Percentiles rank a stretch among this genome's conserved stretches.
phyloP scores from a whole-genome alignment of 2,113 vertebrate genomes.

The Antennarius striatus region DNA sequence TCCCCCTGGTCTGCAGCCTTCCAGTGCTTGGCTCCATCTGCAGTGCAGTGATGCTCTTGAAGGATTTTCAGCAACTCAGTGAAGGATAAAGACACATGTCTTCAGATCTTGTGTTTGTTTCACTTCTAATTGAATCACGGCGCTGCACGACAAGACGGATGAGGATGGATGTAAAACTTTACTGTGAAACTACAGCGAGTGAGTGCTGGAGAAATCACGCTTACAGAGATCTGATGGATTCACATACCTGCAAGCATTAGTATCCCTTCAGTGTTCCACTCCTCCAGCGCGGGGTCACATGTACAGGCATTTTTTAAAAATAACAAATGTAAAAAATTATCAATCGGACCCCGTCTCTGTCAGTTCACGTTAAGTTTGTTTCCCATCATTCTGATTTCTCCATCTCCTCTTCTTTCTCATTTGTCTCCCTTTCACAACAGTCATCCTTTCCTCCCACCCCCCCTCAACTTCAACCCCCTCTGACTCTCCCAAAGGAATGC shows the following conservation, averaged over 20 bases:
- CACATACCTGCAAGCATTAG: no score
- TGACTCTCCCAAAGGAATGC: slow-evolving; percentile 58
- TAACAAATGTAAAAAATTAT: no score
- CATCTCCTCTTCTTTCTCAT: slow-evolving; percentile 1
- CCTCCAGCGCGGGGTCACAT: no score
- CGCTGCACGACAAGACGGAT: slow-evolving; percentile 3
- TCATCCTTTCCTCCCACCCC: slow-evolving; percentile 26
- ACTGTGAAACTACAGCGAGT: not conserved
- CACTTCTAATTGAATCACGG: slow-evolving; percentile 22
- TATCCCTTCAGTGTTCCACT: no score
- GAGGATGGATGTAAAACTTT: slow-evolving; percentile 4
- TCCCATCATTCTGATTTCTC: slow-evolving; percentile 27
- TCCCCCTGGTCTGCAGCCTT: not conserved
- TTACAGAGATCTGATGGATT: slow-evolving; percentile 36
- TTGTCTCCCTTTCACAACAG: not conserved
- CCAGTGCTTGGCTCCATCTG: not conserved
- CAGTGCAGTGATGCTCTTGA: no score
- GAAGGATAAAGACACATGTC: not conserved
- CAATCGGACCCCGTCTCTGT: slow-evolving; percentile 7
- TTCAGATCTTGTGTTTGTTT: slow-evolving; percentile 10
- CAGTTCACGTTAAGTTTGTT: slow-evolving; percentile 40
- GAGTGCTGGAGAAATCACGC: slow-evolving; percentile 27
- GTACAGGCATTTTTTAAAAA: no score
- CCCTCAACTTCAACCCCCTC: slow-evolving; percentile 20
- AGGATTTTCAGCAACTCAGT: no score